Base-by-base conservation (phyloP, 2,888 invertebrate species). In the Galeruca laticollis region DNA sequence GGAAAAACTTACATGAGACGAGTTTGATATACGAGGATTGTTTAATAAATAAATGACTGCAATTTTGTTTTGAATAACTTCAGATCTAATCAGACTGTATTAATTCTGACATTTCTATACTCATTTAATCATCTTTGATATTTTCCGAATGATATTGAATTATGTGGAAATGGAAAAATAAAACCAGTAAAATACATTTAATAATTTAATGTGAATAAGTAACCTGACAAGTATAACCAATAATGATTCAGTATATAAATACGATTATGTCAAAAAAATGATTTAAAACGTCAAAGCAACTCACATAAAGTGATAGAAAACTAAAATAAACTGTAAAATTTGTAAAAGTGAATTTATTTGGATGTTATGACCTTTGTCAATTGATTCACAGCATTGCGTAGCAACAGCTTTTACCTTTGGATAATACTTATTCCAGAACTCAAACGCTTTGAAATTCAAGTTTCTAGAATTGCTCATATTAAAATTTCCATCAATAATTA, bases 371-470 rank as follows among this genome's bases (percentile, higher is more conserved):
- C 56, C 70, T 11, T 72, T 59, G 67, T 81, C 81, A 0, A 87
- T 87, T 3, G 82, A 88, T 81, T 93, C 93, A 79, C 94, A 95
- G 81, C 94, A 94, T 79, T 91, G 90, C 3, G 90, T 90, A 0
- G 93, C 91, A 72, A 92, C 90, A 78, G 90, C 89, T 11, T 93
- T 85, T 49, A 94, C 90, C 84, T 89, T 91, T 0, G 94, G 94
- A 82, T 93, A 95, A 82, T 94, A 94, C 72, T 92, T 90, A 77
- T 94, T 93, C 95, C 95, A 95, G 85, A 95, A 95, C 73, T 92
- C 91, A 73, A 94, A 89, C 21, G 93, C 90, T 80, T 92, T 92
- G 79, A 93, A 93, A 84, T 94, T 92, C 35, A 94, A 87, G 35
- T 87, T 89, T 2, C 86, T 87, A 0, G 89, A 84, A 76, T 91